Base-by-base conservation (phyloP, 2,888 invertebrate genomes). In the Acanthosepion lycidas region DNA sequence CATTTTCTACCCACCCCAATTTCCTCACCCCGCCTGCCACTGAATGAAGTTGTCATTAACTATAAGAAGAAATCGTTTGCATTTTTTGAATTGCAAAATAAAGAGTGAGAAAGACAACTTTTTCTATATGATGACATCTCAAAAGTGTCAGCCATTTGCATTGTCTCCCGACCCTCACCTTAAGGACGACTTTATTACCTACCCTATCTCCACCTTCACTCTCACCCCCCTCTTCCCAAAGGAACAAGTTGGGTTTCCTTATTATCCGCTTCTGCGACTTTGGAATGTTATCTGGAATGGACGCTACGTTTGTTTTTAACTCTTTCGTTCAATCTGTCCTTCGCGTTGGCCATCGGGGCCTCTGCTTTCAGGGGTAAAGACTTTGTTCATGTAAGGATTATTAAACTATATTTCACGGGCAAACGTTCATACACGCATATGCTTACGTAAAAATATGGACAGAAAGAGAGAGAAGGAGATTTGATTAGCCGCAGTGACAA, bases 231-330 rank as follows among this genome's bases (percentile, higher is more conserved):
- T n/a, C 18, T 23, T 33, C 78, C 78, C 78, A 78, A 78, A 78
- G 78, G 78, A 78, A 78, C n/a, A 78, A 78, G 78, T 78, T 78
- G 78, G n/a, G 78, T 78, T 78, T 78, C 33, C 78, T 78, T 78
- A 78, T 78, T 78, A 78, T 78, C 78, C 78, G 78, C n/a, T 78
- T 33, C 78, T 78, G 78, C 78, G 78, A 78, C 78, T 78, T 33
- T 78, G 78, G 78, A 78, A 78, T 78, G 78, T 78, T 78, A 78
- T 78, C 78, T 78, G 78, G 33, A 78, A 78, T 78, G 78, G 78
- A 78, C 78, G 33, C 78, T 9, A n/a, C 78, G 78, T 33, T 78
- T 78, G 78, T 78, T n/a, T 78, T 78, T 78, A 15, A 2, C 33
- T 78, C n/a, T 9, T 18, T 28, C 78, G 28, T 64, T 64, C 26